Evolutionary conservation across 2,113 vertebrate genomes (phyloP).

Genomic region (Phoenicopterus ruber): DNA sequence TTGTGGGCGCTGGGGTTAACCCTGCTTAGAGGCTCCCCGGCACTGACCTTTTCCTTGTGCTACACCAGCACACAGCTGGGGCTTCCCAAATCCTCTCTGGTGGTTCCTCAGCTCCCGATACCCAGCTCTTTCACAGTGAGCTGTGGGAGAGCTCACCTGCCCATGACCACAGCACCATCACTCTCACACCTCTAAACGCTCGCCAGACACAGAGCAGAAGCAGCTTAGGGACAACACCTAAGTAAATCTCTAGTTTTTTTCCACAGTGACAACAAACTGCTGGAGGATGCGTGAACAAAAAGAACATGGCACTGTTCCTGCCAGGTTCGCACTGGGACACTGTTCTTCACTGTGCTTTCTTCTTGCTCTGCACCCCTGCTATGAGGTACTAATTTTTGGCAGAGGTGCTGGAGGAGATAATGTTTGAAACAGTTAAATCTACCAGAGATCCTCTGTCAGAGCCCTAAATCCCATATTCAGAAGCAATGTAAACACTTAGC

Average conservation of each 20-base stretch:
- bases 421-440: neutral
- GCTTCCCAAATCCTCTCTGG: neutral
- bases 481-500: conserved; percentile 12
- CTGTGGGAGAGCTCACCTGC: neutral
- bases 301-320: neutral
- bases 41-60: neutral
- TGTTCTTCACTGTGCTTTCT: neutral
- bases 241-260: neutral
- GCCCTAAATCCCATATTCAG: conserved; percentile 7
- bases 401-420: neutral
- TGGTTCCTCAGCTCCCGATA: neutral
- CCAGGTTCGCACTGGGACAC: neutral
- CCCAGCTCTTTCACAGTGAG: neutral
- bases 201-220: neutral
- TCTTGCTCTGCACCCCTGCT: neutral
- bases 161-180: neutral
- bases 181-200: neutral
- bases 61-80: neutral
- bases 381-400: neutral
- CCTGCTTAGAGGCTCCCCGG: neutral
- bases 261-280: neutral
- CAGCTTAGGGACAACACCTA: neutral
- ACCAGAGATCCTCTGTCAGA: neutral
- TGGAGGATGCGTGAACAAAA: neutral
- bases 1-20: neutral